These are phyloP conservation scores for Paramisgurnus dabryanus DNA, from an alignment of 2,113 vertebrate genomes.

Conservation along the genomic window DNA sequence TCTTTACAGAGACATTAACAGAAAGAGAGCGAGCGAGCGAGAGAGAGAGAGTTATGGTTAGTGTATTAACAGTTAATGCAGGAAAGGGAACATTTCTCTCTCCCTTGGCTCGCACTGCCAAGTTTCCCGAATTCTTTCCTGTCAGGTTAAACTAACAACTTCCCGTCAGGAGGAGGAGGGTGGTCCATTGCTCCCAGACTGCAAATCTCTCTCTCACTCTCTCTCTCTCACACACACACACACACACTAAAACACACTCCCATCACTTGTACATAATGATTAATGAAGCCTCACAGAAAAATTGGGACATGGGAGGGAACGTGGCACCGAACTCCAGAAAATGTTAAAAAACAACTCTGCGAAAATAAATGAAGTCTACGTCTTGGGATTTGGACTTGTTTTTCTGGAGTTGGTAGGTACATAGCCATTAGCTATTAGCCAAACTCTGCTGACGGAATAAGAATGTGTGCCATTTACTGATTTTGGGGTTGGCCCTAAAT, in stretches of 20 bases:
- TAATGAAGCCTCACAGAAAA: slow-evolving; percentile 61
- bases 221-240: slow-evolving; percentile 29
- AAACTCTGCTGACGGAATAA: slow-evolving; percentile 35
- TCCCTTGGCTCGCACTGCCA: slow-evolving; percentile 69
- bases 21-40: slow-evolving; percentile 6
- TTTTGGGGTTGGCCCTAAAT: slow-evolving; percentile 47
- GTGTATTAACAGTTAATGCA: slow-evolving; percentile 74
- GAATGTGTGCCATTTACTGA: slow-evolving; percentile 40
- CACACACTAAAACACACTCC: slow-evolving; percentile 47
- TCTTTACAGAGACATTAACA: slow-evolving; percentile 15
- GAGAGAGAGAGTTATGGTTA: slow-evolving; percentile 55
- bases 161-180: slow-evolving; percentile 79
- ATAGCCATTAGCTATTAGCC: slow-evolving; percentile 34
- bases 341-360: slow-evolving; percentile 57
- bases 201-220: slow-evolving; percentile 56
- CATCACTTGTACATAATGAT: slow-evolving; percentile 62
- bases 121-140: slow-evolving; percentile 81
- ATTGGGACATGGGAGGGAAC: slow-evolving; percentile 47
- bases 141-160: slow-evolving; percentile 90
- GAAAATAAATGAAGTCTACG: slow-evolving; percentile 37
- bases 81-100: slow-evolving; percentile 61
- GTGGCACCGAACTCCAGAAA: slow-evolving; percentile 55
- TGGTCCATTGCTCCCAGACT: slow-evolving; percentile 69
- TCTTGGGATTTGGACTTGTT: slow-evolving; percentile 34
- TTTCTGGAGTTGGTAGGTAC: slow-evolving; percentile 16